A percentile compares a stretch with the other conserved stretches of the same genome.
These are phyloP conservation scores for Parnassius orleans DNA, from an alignment of 2,888 invertebrate genomes.

Conservation along the genomic window DNA sequence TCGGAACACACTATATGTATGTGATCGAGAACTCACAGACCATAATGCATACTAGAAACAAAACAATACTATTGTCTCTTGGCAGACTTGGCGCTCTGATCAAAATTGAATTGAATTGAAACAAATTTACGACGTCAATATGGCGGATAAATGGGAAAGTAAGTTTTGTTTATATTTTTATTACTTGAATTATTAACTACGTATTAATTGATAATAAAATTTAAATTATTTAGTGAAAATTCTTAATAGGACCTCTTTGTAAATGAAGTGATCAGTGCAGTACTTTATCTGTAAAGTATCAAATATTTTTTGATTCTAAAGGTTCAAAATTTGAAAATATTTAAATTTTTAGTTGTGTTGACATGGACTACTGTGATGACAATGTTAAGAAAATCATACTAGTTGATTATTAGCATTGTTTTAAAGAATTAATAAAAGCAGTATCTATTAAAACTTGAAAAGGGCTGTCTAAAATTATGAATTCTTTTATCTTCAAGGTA, in stretches of 20 bases:
- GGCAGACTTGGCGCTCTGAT: conserved; percentile 66
- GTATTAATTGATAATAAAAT: too few species aligned
- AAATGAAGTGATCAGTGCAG: conserved; percentile 36
- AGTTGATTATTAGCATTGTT: conserved; percentile 24
- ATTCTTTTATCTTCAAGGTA: conserved; percentile 50
- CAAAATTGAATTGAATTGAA: conserved; percentile 51
- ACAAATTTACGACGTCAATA: conserved; percentile 82
- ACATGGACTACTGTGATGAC: conserved; percentile 40
- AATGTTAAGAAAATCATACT: conserved; percentile 27
- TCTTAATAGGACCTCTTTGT: conserved; percentile 32
- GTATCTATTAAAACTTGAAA: conserved; percentile 15
- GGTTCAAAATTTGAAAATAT: conserved; percentile 81
- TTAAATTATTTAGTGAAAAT: conserved; percentile 30
- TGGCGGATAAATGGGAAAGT: conserved; percentile 91
- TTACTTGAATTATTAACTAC: conserved; percentile 19
- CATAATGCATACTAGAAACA: conserved; percentile 13
- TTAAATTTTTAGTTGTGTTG: conserved; percentile 70
- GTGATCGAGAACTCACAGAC: not conserved
- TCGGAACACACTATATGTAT: too few species aligned
- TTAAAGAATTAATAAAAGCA: conserved; percentile 3
- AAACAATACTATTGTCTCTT: conserved; percentile 19
- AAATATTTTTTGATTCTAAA: conserved; percentile 45
- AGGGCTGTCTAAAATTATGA: conserved; percentile 22
- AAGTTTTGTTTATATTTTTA: conserved; percentile 79
- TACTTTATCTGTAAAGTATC: conserved; percentile 29